These are phyloP conservation scores for Anagyrus pseudococci DNA, from an alignment of 2,888 invertebrate species.

Conservation along the genomic window DNA sequence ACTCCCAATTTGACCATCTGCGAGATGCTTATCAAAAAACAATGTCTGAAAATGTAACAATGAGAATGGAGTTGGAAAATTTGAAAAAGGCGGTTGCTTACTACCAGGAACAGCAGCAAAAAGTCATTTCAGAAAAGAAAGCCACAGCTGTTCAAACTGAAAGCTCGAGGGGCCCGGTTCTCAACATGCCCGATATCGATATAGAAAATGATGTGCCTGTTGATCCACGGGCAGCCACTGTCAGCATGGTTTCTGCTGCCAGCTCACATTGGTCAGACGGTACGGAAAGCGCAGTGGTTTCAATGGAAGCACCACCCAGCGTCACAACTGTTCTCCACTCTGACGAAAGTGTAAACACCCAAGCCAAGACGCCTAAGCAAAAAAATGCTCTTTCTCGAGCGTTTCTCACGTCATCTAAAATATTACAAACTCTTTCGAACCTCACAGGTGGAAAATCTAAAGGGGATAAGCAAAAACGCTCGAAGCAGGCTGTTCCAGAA, in stretches of 20 bases:
- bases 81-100: constrained; percentile 42
- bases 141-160: constrained; percentile 51
- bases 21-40: constrained; percentile 49
- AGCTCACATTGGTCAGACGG: constrained; percentile 57
- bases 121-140: constrained; percentile 34
- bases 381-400: constrained; percentile 48
- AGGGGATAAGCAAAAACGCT: constrained; percentile 13
- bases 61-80: constrained; percentile 50
- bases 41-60: constrained; percentile 48
- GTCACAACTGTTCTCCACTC: constrained; percentile 47
- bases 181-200: constrained; percentile 12
- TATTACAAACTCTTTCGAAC: constrained; percentile 55
- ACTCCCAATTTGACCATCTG: constrained; percentile 43
- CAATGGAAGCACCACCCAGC: constrained; percentile 51
- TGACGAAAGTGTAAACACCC: constrained; percentile 47
- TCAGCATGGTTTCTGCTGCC: constrained; percentile 46
- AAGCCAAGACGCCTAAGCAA: constrained; percentile 41
- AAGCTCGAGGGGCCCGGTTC: constrained; percentile 1
- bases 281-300: constrained; percentile 44
- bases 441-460: constrained; percentile 51
- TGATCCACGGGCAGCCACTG: constrained; percentile 39
- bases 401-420: constrained; percentile 55
- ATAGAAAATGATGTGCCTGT: constrained; percentile 3
- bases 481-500: constrained; percentile 5
- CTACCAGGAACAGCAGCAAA: constrained; percentile 31